Conservation (phyloP, 2,113 vertebrate genomes). For the Circaetus cinerascens region DNA sequence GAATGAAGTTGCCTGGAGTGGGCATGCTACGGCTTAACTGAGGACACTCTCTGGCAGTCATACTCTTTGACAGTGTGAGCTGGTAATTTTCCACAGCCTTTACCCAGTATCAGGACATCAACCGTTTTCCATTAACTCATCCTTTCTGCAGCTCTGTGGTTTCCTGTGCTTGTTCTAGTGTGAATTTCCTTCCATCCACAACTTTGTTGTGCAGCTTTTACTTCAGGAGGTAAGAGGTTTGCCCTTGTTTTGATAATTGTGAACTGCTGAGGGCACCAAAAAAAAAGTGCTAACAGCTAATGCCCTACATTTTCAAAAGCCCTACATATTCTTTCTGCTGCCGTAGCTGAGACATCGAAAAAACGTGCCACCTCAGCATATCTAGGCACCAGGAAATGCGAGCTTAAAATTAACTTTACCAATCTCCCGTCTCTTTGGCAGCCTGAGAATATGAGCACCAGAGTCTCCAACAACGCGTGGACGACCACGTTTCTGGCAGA, state of each 20-base stretch:
- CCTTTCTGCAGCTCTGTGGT: conserved; percentile 8
- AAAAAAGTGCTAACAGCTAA: neutral
- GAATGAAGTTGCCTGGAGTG: neutral
- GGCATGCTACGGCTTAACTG: neutral
- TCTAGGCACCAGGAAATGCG: neutral
- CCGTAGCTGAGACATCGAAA: neutral
- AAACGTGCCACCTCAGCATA: neutral
- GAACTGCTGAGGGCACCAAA: neutral
- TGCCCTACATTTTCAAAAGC: neutral
- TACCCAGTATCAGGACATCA: neutral
- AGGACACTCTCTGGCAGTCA: neutral
- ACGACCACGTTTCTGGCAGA: neutral
- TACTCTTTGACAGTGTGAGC: neutral
- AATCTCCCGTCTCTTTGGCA: neutral
- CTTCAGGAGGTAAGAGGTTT: neutral
- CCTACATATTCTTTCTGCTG: neutral
- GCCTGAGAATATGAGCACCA: neutral
- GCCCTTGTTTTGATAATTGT: neutral
- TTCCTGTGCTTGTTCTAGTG: conserved; percentile 27
- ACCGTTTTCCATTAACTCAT: conserved; percentile 27
- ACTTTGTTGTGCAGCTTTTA: neutral
- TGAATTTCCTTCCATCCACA: neutral
- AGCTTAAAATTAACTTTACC: neutral
- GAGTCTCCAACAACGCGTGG: neutral
- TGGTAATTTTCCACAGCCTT: conserved; percentile 8